phyloP scores from a whole-genome alignment of 2,113 vertebrate genomes.

The Haliaeetus leucogaster region DNA sequence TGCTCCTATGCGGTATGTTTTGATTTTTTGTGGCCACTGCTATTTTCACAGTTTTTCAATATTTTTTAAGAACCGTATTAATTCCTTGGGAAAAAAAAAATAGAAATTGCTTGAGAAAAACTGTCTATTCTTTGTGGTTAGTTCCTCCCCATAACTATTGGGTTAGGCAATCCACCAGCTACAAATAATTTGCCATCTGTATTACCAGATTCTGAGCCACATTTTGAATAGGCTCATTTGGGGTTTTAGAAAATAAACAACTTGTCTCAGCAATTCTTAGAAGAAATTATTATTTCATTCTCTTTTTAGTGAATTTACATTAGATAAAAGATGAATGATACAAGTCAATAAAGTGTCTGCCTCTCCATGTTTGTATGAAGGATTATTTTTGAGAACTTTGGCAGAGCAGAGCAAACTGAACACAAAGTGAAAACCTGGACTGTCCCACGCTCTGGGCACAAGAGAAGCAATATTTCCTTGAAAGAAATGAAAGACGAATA shows the following conservation, averaged over 20 bases:
- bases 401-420: neutral
- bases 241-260: slow-evolving; percentile 6
- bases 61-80: neutral
- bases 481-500: neutral
- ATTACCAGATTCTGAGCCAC: neutral
- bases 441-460: neutral
- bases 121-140: neutral
- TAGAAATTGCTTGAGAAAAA: neutral
- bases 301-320: neutral
- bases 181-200: neutral
- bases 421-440: neutral
- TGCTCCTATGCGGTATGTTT: neutral
- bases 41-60: neutral
- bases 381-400: neutral
- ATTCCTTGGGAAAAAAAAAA: neutral
- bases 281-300: neutral
- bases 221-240: slow-evolving; percentile 9
- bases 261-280: neutral
- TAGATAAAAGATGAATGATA: neutral
- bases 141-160: neutral
- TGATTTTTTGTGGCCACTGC: neutral
- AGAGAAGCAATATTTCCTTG: neutral
- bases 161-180: neutral
- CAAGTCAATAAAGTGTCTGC: neutral
- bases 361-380: neutral